These are phyloP conservation scores for Pangasius larnaudii DNA, from an alignment of 2,797 vertebrate genomes.

Conservation along the genomic window DNA sequence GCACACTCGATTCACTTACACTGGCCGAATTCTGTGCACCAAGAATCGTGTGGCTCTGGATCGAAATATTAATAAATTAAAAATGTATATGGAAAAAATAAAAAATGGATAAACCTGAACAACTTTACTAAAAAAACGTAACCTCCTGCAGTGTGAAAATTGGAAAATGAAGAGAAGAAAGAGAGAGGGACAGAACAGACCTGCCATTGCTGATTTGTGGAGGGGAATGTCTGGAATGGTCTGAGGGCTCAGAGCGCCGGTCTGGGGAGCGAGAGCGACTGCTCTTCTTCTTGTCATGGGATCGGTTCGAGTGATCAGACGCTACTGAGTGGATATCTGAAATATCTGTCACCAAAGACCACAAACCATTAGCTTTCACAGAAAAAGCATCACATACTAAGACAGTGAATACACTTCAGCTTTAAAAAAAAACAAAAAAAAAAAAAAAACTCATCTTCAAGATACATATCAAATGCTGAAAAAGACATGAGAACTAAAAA, in stretches of 20 bases:
- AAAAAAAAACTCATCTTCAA: background rate
- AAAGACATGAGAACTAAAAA: background rate
- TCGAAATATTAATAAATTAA: slow-evolving; percentile 48
- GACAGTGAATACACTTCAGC: background rate
- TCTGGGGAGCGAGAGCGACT: slow-evolving; percentile 94
- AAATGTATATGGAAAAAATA: background rate
- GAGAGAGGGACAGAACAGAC: slow-evolving; percentile 68
- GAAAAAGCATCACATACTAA: background rate
- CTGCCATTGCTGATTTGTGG: slow-evolving; percentile 97
- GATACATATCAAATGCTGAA: background rate
- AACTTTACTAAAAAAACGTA: background rate
- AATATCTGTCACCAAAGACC: slow-evolving; percentile 84
- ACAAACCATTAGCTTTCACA: background rate
- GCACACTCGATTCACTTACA: slow-evolving; percentile 42
- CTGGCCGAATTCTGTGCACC: slow-evolving; percentile 38
- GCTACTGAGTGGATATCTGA: slow-evolving; percentile 99
- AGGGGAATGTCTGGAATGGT: slow-evolving; percentile 94
- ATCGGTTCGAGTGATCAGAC: slow-evolving; percentile 97
- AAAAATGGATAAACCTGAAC: background rate
- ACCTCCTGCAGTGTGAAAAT: background rate
- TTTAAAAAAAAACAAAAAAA: too few relatives aligned
- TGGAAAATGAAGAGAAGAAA: background rate
- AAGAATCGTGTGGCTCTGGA: slow-evolving; percentile 52
- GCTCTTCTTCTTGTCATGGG: slow-evolving; percentile 90
- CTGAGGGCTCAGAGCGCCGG: slow-evolving; percentile 93